phyloP scores from a whole-genome alignment of 2,113 vertebrate genomes.

The Calidris pugnax region DNA sequence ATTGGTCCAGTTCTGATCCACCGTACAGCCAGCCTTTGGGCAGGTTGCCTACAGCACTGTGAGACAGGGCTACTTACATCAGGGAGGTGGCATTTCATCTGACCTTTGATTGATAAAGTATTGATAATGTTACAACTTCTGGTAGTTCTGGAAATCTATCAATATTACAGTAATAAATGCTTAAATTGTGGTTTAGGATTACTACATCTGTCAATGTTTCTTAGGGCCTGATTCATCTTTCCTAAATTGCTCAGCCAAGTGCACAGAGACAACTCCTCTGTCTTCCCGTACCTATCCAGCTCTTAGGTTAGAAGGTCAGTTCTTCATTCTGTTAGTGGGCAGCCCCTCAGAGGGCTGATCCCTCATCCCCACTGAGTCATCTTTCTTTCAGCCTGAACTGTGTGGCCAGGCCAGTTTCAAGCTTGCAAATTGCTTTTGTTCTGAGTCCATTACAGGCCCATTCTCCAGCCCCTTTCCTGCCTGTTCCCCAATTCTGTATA shows the following conservation, averaged over 20 bases:
- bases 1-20: background rate
- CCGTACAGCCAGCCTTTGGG: background rate
- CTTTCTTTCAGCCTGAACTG: background rate
- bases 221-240: background rate
- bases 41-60: background rate
- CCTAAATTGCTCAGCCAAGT: background rate
- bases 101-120: background rate
- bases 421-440: background rate
- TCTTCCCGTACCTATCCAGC: background rate
- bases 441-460: background rate
- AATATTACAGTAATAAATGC: background rate
- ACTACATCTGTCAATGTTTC: background rate
- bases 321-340: background rate
- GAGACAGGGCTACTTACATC: background rate
- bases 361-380: background rate
- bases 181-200: background rate
- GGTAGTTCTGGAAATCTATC: background rate
- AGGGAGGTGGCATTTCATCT: background rate
- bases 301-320: background rate
- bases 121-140: background rate
- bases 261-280: background rate
- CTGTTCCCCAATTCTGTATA: background rate
- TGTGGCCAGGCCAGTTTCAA: background rate
- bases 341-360: background rate
- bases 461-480: background rate